Base-by-base conservation (phyloP, 2,797 vertebrate genomes). In the Acrossocheilus wenchowensis region DNA sequence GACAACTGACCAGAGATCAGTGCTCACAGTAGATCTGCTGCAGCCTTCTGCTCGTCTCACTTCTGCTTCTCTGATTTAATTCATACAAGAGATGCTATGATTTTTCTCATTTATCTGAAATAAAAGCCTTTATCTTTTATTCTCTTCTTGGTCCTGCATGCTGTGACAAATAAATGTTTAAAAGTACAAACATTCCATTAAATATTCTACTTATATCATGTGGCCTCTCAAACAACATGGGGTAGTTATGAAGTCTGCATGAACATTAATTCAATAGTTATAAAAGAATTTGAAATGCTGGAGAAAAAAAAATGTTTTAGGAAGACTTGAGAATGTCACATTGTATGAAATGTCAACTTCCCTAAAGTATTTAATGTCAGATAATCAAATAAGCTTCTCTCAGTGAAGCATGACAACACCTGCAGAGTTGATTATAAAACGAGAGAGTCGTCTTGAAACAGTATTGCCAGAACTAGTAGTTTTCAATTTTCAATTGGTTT, bases 1-100 rank as follows among this genome's bases (percentile, higher is more conserved):
- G 82, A 78, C 78, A 66, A 39, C 78, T 91, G 81, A 88, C 26
- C 41, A 85, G 66, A 89, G 87, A 87, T 60, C 82, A 94, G 93
- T 88, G 94, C 93, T 60, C 95, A 85, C 52, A 87, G 81, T 80
- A 64, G 60, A 80, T 6, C 15, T 11, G 17, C 34, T 72, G 41
- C 41, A 2, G 23, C 41, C 69, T n/a, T 43, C 69, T 11, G 19
- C 68, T 11, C 3, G 3, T 6, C 39, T 43, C 69, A 14, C 5
- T n/a, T 71, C 68, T 41, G 68, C 36, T 43, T 43, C 39, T 43
- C 39, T 14, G 39, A 72, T 12, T 39, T 72, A 21, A n/a, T n/a
- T n/a, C n/a, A 72, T 41, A n/a, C 39, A 71, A 71, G 39, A n/a
- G 39, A 5, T 71, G 36, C 36, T 23, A 6, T 72, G 5, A 6